Percentiles rank a stretch among this genome's conserved stretches.
Evolutionary conservation across 2,113 vertebrate species (phyloP).

Genomic region (Chionis minor): DNA sequence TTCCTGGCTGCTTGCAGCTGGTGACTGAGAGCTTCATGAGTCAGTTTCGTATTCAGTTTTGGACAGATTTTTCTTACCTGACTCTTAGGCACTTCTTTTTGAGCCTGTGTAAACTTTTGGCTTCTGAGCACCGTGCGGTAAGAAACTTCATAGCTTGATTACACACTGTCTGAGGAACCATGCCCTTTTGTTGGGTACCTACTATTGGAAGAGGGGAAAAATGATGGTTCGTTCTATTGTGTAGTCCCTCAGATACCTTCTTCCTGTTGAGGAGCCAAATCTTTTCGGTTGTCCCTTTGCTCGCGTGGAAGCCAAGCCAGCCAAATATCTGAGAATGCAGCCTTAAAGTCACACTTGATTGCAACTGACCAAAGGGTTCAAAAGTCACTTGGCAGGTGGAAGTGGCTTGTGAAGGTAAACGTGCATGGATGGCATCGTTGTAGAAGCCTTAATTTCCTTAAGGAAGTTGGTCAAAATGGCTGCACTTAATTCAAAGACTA

Average conservation of each 20-base stretch:
- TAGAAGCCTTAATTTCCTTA: neutral
- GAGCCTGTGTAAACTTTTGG: neutral
- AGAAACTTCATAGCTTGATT: neutral
- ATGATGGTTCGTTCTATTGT: neutral
- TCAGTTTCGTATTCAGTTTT: neutral
- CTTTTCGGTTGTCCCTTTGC: neutral
- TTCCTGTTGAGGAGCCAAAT: neutral
- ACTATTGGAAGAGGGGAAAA: neutral
- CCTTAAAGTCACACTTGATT: neutral
- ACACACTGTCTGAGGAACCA: neutral
- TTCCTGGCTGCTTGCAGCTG: neutral
- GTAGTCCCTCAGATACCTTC: neutral
- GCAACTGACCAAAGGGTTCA: neutral
- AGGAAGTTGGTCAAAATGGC: neutral
- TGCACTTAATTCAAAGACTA: neutral
- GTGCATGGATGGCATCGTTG: rapidly evolving
- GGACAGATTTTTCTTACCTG: neutral
- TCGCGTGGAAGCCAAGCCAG: neutral
- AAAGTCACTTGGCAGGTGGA: neutral
- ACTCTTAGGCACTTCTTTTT: neutral
- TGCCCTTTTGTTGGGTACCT: neutral
- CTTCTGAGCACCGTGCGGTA: rapidly evolving
- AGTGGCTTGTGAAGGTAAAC: neutral
- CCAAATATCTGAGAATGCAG: neutral
- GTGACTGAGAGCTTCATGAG: neutral